Evolutionary conservation across 2,113 vertebrate species (phyloP), one percentile per base, ranked within the genome.

Genomic region (Cathartes aura): DNA sequence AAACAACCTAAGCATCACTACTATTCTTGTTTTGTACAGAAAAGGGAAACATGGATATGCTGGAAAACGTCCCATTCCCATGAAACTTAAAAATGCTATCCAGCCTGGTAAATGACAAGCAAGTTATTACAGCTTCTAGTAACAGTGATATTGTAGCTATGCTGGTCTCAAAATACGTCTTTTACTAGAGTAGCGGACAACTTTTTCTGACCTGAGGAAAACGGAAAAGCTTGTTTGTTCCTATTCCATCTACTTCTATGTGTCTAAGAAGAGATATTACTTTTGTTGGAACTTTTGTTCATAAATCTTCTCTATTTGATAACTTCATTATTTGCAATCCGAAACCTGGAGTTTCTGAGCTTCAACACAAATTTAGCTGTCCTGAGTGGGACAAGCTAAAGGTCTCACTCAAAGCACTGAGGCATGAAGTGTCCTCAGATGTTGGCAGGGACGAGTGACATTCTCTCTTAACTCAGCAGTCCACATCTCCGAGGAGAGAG

Each of bases 371-470:
- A 40, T 50, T 63, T 27, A 48, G 19, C 20, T 68, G 12, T 81
- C 15, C 34, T 32, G 23, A 36, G 30, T 9, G 20, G 23, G 30
- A n/a, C n/a, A n/a, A n/a, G n/a, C n/a, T n/a, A n/a, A n/a, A n/a
- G 14, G 40, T 48, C 4, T 48, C 17, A 53, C 22, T 62, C 18
- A 55, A 81, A 56, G n/a, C n/a, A n/a, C 21, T 56, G 47, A 90
- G 47, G 36, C 24, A 43, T 9, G 20, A 70, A 68, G 48, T 24
- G 16, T 23, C 18, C 20, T 52, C 27, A 48, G 38, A 55, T 6
- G 7, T 13, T 3, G 1, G 5, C 4, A 45, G 23, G 32, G 9
- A 59, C 0, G 0, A 68, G 6, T 38, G 30, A 47, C 26, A 20
- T 40, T 78, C 12, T 58, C 11, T 55, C 18, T 30, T 15, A 58